Percentiles rank a stretch among this genome's conserved stretches.
Conservation (phyloP, 2,797 vertebrate species). For the Strix occidentalis region DNA sequence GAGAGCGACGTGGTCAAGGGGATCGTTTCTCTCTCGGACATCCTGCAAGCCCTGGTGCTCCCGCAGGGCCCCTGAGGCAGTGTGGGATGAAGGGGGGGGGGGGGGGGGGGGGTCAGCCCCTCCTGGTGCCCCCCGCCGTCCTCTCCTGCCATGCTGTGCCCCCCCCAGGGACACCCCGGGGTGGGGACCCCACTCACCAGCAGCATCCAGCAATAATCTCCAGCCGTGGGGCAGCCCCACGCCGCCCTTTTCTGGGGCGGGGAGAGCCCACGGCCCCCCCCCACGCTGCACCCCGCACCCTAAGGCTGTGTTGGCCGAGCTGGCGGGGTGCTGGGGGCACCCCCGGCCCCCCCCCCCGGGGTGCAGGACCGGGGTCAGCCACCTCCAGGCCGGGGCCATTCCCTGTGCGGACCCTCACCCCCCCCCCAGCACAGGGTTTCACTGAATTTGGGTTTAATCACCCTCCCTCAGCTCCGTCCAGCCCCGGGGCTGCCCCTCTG, state of each 20-base stretch:
- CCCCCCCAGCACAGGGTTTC: background rate
- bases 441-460: background rate
- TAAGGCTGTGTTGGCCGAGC: too few species aligned
- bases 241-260: fast-evolving
- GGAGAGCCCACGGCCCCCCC: background rate
- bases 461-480: background rate
- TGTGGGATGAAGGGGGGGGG: too few species aligned
- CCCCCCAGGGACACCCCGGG: background rate
- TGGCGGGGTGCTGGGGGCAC: background rate
- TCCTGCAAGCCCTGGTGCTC: slow-evolving; percentile 92
- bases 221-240: background rate
- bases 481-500: background rate
- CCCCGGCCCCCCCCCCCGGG: fast-evolving
- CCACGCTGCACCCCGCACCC: background rate
- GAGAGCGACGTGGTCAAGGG: slow-evolving; percentile 93
- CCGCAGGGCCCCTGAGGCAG: slow-evolving; percentile 73
- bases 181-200: background rate
- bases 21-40: slow-evolving; percentile 94
- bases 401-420: background rate
- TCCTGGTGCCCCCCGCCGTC: background rate
- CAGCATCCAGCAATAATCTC: slow-evolving; percentile 32
- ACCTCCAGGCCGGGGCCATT: background rate
- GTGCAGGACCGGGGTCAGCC: background rate
- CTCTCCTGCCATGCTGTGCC: background rate
- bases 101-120: background rate